Evolutionary conservation across 2,888 invertebrate species (phyloP).

Genomic region (Monoplex corrugatus): DNA sequence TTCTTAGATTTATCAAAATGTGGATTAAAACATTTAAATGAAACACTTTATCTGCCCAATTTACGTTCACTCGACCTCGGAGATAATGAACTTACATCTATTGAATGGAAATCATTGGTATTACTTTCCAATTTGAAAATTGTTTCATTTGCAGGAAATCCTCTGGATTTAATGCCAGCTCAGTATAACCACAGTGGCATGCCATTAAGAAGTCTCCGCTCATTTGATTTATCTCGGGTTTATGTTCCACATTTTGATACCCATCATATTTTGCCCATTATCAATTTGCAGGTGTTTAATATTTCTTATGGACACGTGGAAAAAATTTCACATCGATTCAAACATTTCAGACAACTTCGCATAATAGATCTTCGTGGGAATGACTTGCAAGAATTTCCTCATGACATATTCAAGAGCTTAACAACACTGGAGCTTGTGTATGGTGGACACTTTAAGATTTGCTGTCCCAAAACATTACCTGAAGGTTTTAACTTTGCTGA

Average conservation of each 20-base stretch:
- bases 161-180: neutral
- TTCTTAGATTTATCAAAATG: neutral
- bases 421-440: neutral
- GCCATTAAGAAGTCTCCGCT: neutral
- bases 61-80: neutral
- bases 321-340: neutral
- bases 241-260: neutral
- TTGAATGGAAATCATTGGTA: neutral
- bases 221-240: slow-evolving; percentile 17
- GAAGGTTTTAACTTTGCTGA: neutral
- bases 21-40: neutral
- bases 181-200: too few species aligned
- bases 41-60: neutral
- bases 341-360: neutral
- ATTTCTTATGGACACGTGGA: neutral
- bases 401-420: slow-evolving; percentile 1
- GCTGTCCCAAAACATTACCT: slow-evolving; percentile 36
- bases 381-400: neutral
- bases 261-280: neutral
- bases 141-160: neutral
- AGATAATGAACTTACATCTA: neutral
- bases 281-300: slow-evolving; percentile 23
- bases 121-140: neutral
- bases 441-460: slow-evolving; percentile 41
- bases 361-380: neutral